Evolutionary conservation across 2,113 vertebrate genomes (phyloP).

Genomic region (Lepisosteus osseus): DNA sequence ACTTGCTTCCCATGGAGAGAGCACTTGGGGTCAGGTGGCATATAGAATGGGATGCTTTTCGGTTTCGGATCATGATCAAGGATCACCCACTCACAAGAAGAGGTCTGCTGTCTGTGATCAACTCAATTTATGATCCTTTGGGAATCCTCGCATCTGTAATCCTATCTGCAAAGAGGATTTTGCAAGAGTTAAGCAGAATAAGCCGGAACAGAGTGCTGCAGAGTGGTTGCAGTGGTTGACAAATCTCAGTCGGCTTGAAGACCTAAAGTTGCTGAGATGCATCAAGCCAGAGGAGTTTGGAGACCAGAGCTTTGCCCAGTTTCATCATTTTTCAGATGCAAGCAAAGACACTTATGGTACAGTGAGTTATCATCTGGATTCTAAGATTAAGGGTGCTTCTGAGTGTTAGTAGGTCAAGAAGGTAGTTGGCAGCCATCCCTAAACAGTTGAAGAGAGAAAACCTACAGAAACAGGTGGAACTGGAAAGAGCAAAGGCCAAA

Average conservation of each 20-base stretch:
- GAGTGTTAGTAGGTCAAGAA: too few relatives aligned
- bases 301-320: neutral
- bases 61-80: slow-evolving; percentile 7
- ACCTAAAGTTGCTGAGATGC: slow-evolving; percentile 5
- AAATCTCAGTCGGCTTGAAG: slow-evolving; percentile 1
- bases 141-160: slow-evolving; percentile 18
- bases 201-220: neutral
- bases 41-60: slow-evolving; percentile 15
- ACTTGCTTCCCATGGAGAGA: neutral
- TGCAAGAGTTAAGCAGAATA: slow-evolving; percentile 18
- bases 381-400: too few relatives aligned
- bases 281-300: slow-evolving; percentile 3
- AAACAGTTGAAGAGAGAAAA: too few relatives aligned
- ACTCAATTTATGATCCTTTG: slow-evolving; percentile 22
- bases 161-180: slow-evolving; percentile 6
- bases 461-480: too few relatives aligned
- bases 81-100: slow-evolving; percentile 15
- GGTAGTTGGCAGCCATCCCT: too few relatives aligned
- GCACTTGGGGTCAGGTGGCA: neutral
- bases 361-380: neutral
- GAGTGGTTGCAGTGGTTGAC: slow-evolving; percentile 3
- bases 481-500: too few relatives aligned
- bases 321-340: slow-evolving; percentile 18
- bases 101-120: slow-evolving; percentile 11
- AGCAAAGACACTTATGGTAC: neutral